Conservation (phyloP, 2,797 vertebrate genomes). For the Uromys caudimaculatus region DNA sequence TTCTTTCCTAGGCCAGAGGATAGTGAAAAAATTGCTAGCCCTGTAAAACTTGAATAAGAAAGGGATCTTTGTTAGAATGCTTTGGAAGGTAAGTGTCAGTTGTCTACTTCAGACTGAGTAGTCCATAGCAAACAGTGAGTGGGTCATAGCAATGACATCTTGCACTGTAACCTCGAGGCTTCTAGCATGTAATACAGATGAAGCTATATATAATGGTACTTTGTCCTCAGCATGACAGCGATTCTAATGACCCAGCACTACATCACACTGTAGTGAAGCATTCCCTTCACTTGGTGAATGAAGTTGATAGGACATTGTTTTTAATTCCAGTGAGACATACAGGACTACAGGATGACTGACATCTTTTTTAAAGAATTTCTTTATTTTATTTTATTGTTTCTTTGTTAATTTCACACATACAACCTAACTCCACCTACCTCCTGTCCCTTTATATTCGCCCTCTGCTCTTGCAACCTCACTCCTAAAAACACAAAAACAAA, state of each 20-base stretch:
- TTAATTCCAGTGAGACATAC: not conserved
- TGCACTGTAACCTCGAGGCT: not conserved
- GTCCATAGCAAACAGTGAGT: not conserved
- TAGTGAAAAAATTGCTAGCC: not conserved
- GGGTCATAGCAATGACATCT: not conserved
- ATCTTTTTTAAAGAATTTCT: not conserved
- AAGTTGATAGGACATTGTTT: not conserved
- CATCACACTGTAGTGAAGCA: not conserved
- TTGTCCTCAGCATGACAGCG: not conserved
- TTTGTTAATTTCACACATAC: not conserved
- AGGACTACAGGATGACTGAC: not conserved
- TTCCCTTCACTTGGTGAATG: not conserved
- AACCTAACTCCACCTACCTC: not conserved
- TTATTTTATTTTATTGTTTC: not conserved
- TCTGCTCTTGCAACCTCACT: too few species aligned
- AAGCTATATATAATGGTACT: not conserved
- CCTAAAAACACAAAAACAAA: not conserved
- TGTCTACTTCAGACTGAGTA: too few species aligned
- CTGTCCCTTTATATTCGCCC: not conserved
- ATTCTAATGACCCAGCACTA: not conserved
- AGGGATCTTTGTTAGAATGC: not conserved
- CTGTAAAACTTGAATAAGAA: constrained; percentile 24
- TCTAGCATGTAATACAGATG: not conserved
- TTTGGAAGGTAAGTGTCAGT: not conserved
- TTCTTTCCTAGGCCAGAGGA: not conserved